Percentiles rank a stretch among this genome's conserved stretches.
Conservation (phyloP, 2,888 invertebrate genomes). For the Nymphalis c-album region DNA sequence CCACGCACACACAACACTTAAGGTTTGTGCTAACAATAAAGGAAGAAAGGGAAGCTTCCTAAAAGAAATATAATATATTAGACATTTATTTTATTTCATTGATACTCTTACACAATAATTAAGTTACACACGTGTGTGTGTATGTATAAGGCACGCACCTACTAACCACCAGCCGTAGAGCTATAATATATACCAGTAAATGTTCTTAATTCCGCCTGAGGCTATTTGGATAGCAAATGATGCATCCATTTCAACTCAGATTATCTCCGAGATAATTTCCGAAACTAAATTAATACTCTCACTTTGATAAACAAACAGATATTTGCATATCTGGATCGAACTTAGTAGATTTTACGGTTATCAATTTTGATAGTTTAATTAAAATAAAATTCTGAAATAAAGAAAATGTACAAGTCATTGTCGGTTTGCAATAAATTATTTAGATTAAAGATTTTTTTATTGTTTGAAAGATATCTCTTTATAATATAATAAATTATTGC, state of each 20-base stretch:
- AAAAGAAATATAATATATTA: too few relatives aligned
- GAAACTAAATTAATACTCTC: slow-evolving; percentile 70
- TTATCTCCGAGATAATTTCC: slow-evolving; percentile 68
- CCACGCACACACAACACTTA: too few relatives aligned
- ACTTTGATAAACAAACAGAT: slow-evolving; percentile 74
- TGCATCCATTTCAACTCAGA: slow-evolving; percentile 65
- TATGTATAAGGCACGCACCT: not conserved
- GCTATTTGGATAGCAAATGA: slow-evolving; percentile 78
- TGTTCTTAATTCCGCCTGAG: slow-evolving; percentile 47
- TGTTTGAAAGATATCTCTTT: too few relatives aligned
- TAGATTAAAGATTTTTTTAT: too few relatives aligned
- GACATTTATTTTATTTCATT: too few relatives aligned
- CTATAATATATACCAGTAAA: slow-evolving; percentile 12
- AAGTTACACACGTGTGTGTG: too few relatives aligned
- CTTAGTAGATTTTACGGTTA: slow-evolving; percentile 53
- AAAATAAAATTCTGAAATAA: not conserved
- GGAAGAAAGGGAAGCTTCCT: too few relatives aligned
- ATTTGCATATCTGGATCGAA: slow-evolving; percentile 74
- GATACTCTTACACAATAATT: too few relatives aligned
- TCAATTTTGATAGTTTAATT: slow-evolving; percentile 19
- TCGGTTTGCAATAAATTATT: too few relatives aligned
- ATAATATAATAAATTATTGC: too few relatives aligned
- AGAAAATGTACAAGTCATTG: too few relatives aligned
- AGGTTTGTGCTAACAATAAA: too few relatives aligned
- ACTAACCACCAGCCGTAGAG: slow-evolving; percentile 4